Evolutionary conservation across 1,140 invertebrate species (phyloP).

Genomic region (Hyles euphorbiae): DNA sequence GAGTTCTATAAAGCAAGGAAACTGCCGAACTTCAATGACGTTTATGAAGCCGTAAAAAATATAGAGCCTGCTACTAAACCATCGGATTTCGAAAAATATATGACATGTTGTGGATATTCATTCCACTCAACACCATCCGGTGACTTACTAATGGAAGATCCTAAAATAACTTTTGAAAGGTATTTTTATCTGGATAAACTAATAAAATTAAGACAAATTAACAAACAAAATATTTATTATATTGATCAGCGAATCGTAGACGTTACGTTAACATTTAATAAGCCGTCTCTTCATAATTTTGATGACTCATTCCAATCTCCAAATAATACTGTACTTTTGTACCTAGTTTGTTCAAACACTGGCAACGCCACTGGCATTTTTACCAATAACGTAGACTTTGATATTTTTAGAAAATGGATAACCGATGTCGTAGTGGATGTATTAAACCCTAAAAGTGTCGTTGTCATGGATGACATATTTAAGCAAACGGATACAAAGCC

Average conservation of each 20-base stretch:
- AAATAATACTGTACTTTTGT: conserved; percentile 1
- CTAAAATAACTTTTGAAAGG: conserved; percentile 36
- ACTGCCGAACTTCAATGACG: conserved; percentile 7
- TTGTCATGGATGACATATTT: conserved; percentile 34
- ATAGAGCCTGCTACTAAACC: not conserved
- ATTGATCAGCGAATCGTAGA: conserved; percentile 36
- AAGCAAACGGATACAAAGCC: conserved; percentile 15
- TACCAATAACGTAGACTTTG: conserved; percentile 10
- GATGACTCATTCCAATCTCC: conserved; percentile 6
- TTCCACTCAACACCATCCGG: conserved; percentile 14
- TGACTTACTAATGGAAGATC: conserved; percentile 31
- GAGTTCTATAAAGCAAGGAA: conserved; percentile 6
- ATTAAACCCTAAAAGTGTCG: conserved; percentile 25
- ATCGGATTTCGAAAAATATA: conserved; percentile 7
- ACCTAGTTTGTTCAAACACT: conserved; percentile 23
- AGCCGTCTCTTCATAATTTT: conserved; percentile 13
- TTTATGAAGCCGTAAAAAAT: conserved; percentile 15
- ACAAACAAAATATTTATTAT: conserved; percentile 27
- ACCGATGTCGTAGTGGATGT: conserved; percentile 29
- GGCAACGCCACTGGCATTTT: conserved; percentile 32
- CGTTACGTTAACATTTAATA: conserved; percentile 15
- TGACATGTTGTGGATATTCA: conserved; percentile 21
- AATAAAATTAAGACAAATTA: conserved; percentile 17
- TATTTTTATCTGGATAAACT: conserved; percentile 32
- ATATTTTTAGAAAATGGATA: conserved; percentile 40